Base-by-base conservation (phyloP, 2,113 vertebrate genomes). In the Cyphomyrus discorhynchus region DNA sequence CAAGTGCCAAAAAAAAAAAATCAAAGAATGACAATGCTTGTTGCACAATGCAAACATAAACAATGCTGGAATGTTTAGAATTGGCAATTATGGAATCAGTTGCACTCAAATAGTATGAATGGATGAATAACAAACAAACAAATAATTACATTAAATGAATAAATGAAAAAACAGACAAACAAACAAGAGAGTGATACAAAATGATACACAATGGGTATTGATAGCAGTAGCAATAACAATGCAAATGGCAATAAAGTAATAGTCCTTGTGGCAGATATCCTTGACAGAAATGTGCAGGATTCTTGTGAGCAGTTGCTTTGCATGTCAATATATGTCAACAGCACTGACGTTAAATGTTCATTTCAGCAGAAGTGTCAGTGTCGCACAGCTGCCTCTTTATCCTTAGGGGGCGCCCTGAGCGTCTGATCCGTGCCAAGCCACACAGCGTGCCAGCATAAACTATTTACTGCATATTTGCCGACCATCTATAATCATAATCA, bases 281-380 rank as follows among this genome's bases (percentile, higher is more conserved):
- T 31, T 74, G 70, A 35, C 13, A 77, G 31, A 39, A 77, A 35
- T 39, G 70, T 77, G 70, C 35, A 39, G 35, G 35, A 80, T 80
- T 80, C 74, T 80, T 80, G 35, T 80, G 17, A 80, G 35, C 35
- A 80, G 13, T 80, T 42, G 74, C 35, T 42, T 80, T 80, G 74
- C 74, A 80, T 80, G 74, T 80, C 74, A 80, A 80, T 35, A 80
- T 80, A 80, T 42, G 74, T 80, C 74, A 80, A 6, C 74, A 80
- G 15, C 74, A 42, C 10, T 42, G 35, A 80, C 35, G 6, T 42
- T 80, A 80, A 80, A 35, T 42, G 74, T 80, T 80, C 35, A 19
- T 42, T 80, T 80, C 27, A 70, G 27, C 62, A 70, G 35, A 35
- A 80, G 74, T 42, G 74, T 80, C 31, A 19, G 74, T 42, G 13